Percentiles rank a stretch among this genome's conserved stretches.
These are phyloP conservation scores for Myiothlypis coronata DNA, from an alignment of 2,797 vertebrate genomes.

Conservation along the genomic window DNA sequence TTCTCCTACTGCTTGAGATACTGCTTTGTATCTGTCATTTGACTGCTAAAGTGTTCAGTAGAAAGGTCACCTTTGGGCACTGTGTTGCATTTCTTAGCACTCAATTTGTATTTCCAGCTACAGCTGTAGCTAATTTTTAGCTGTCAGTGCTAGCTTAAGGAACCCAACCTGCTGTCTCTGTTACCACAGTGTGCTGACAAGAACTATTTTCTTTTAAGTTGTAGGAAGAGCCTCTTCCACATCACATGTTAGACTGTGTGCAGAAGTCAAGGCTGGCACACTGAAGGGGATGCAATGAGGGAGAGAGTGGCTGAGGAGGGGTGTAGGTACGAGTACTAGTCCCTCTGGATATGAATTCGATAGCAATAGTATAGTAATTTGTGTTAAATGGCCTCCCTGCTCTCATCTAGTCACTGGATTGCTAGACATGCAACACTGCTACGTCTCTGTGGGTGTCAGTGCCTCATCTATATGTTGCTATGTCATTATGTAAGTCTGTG, in stretches of 20 bases:
- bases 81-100: background rate
- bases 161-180: background rate
- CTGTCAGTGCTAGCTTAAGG: background rate
- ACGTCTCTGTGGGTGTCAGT: background rate
- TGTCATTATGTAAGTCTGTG: background rate
- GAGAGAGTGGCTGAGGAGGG: background rate
- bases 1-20: background rate
- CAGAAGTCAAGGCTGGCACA: background rate
- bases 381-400: background rate
- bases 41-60: background rate
- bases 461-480: rapidly evolving
- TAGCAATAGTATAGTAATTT: background rate
- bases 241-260: background rate
- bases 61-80: background rate
- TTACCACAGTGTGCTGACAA: background rate
- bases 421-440: background rate
- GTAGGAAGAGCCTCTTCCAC: background rate
- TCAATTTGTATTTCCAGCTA: background rate
- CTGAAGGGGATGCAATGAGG: background rate
- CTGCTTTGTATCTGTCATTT: background rate
- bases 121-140: background rate
- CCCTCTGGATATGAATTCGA: background rate
- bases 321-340: background rate
- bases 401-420: background rate
- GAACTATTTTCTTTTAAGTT: background rate